Conservation (phyloP, 2,888 invertebrate species). For the Melipona beecheii region DNA sequence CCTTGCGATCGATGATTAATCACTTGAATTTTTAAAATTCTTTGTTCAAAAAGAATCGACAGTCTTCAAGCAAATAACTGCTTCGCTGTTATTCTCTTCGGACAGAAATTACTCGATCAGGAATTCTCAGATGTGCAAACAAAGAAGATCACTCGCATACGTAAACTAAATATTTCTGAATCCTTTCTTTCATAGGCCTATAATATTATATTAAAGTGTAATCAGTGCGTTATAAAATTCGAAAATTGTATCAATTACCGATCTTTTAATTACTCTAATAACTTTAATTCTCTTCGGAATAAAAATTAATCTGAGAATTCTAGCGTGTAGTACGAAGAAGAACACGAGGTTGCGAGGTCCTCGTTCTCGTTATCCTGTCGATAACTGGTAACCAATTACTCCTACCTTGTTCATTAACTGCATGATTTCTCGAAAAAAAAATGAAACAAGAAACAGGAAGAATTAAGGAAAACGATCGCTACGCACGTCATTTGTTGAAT, state of each 20-base stretch:
- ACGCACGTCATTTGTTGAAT: neutral
- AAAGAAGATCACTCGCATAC: too few relatives aligned
- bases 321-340: neutral
- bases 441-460: neutral
- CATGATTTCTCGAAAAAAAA: neutral
- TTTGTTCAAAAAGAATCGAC: too few relatives aligned
- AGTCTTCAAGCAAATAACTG: too few relatives aligned
- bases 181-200: neutral
- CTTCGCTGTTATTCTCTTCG: too few relatives aligned
- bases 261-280: too few relatives aligned
- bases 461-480: neutral
- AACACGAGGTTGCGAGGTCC: neutral
- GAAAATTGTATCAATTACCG: too few relatives aligned
- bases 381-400: constrained; percentile 23
- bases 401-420: constrained; percentile 17
- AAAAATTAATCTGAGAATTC: constrained; percentile 5
- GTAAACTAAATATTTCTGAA: neutral
- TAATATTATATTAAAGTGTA: rapidly evolving
- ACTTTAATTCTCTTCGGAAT: too few relatives aligned
- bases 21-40: neutral
- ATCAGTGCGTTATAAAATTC: neutral
- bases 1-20: neutral
- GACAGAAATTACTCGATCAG: too few relatives aligned
- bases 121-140: too few relatives aligned
- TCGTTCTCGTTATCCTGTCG: neutral